Evolutionary conservation across 2,888 invertebrate genomes (phyloP).

Genomic region (Trissoscelio sp.): DNA sequence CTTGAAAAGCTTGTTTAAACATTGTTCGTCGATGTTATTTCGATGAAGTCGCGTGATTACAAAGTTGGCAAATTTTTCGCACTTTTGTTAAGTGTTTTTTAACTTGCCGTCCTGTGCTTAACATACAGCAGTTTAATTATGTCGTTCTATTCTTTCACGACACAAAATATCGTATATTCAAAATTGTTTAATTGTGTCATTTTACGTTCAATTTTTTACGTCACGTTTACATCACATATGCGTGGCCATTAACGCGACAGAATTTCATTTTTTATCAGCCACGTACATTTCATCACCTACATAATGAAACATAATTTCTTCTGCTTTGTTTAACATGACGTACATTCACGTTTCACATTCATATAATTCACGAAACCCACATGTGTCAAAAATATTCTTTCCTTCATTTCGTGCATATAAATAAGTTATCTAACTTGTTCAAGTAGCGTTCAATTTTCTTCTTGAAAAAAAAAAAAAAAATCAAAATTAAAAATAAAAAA

Average conservation of each 20-base stretch:
- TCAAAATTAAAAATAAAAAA: no score
- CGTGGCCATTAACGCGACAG: not conserved
- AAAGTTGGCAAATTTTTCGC: slow-evolving; percentile 18
- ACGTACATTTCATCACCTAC: not conserved
- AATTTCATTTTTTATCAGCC: not conserved
- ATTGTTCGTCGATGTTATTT: slow-evolving; percentile 18
- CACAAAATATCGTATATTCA: not conserved
- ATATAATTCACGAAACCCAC: slow-evolving; percentile 1
- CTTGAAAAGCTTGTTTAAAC: slow-evolving; percentile 20
- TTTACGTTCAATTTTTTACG: not conserved
- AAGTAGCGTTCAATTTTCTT: not conserved
- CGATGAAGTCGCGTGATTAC: slow-evolving; percentile 21
- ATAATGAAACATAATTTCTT: slow-evolving; percentile 12
- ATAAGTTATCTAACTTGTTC: not conserved
- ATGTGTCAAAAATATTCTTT: slow-evolving; percentile 5
- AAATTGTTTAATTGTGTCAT: not conserved
- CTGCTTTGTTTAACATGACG: not conserved
- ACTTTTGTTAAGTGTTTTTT: slow-evolving; percentile 9
- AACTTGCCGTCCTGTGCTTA: not conserved
- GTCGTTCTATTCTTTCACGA: not conserved
- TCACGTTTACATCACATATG: not conserved
- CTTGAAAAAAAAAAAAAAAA: no score
- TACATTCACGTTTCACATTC: slow-evolving; percentile 6
- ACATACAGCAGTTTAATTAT: not conserved
- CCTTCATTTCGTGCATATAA: not conserved